Base-by-base conservation (phyloP, 2,797 vertebrate species). In the Phaenicophaeus curvirostris region DNA sequence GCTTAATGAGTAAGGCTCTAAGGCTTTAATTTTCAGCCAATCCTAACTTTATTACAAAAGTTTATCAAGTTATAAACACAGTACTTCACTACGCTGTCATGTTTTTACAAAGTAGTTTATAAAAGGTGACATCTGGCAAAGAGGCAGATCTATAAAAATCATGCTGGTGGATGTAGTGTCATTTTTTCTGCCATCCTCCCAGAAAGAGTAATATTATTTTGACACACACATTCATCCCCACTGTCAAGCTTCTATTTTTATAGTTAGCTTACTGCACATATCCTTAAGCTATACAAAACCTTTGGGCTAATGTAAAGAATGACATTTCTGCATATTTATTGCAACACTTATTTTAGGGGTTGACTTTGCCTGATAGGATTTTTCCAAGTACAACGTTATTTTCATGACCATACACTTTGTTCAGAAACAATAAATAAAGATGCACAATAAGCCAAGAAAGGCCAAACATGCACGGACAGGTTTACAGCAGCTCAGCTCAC, bases 131-230 rank as follows among this genome's bases (percentile, higher is more conserved):
- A 98, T 98, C 97, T 98, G 97, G 98, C 97, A 98, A 98, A 98
- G 97, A 98, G 97, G 97, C 96, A 98, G 98, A 97, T 98, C 98
- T 98, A 98, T 98, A 98, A 98, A 98, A 98, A 98, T 98, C 97
- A 97, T 97, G 95, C 97, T 97, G 96, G 97, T 98, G 97, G 96
- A 98, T 98, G 96, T 95, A 96, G 96, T 98, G 98, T 98, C 98
- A 97, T 97, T 98, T 98, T 97, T 97, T 94, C 97, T 97, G 96
- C 98, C 97, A 96, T 96, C 90, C 96, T 97, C 96, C 97, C 96
- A 97, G 97, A 97, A 98, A 97, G 97, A 98, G 96, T 97, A 98
- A 98, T 98, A 98, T 98, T 98, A 98, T 98, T 98, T 97, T 98
- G 98, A 98, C 98, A 98, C 90, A 91, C 97, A 98, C 97, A 98